Evolutionary conservation across 2,888 invertebrate genomes (phyloP).

Genomic region (Drosophila robusta): DNA sequence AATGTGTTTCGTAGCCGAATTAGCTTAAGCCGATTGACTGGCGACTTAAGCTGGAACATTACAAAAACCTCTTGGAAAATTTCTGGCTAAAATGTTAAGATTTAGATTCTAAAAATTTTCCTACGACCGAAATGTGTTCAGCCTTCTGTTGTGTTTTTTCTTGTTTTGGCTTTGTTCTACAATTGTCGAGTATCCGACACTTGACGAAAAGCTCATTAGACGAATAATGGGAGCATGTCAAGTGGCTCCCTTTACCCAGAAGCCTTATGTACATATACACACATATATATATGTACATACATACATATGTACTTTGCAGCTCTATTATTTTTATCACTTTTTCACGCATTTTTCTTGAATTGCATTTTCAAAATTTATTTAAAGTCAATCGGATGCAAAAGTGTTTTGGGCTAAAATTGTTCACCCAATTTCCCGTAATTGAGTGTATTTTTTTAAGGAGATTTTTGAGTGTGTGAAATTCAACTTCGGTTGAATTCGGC

Average conservation of each 20-base stretch:
- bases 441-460: no score
- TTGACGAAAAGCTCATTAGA: conserved; percentile 6
- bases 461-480: no score
- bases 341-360: no score
- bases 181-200: conserved; percentile 2
- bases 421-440: no score
- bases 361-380: no score
- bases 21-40: background rate
- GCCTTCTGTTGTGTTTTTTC: conserved; percentile 3
- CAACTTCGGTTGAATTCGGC: no score
- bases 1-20: background rate
- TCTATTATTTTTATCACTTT: no score
- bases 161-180: background rate
- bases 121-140: conserved; percentile 16
- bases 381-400: no score
- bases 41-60: conserved; percentile 34
- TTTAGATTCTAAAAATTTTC: conserved; percentile 25
- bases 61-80: conserved; percentile 5
- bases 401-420: no score
- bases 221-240: background rate
- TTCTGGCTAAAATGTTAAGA: conserved; percentile 14
- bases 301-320: no score
- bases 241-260: background rate
- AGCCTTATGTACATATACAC: no score
- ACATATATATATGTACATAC: no score